Evolutionary conservation across 1,140 invertebrate genomes (phyloP), one percentile per base, ranked within the genome.

Genomic region (Lordiphosa stackelbergi): DNA sequence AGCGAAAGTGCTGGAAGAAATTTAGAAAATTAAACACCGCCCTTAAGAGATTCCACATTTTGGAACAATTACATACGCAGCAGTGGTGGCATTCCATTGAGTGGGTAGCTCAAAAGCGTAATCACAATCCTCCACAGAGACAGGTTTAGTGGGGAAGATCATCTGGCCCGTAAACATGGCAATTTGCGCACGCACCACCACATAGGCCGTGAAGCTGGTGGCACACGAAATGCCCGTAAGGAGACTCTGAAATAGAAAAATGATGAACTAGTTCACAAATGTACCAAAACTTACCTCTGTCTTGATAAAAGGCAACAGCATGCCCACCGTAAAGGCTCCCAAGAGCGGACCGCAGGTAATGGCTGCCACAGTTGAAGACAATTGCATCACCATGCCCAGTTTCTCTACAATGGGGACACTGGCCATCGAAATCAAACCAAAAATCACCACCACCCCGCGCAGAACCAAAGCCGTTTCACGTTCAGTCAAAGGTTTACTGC

Each of bases 291-390:
- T 0, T 24, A 85, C 93, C 54, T 90, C 90, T 5, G 90, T 90
- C 69, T 95, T 95, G 7, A 93, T 91, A 91, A 93, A 95, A 3
- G 94, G 95, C 73, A 95, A 90, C 34, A 93, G 88, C 91, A 96
- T 95, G 62, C 95, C 95, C 5, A 97, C 88, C 0, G 92, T 93
- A 81, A 97, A 97, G 10, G 96, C 90, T 1, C 95, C 95, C 43
- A 96, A 92, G 0, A 95, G 91, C 3, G 95, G 93, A 4, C 95
- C 95, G 12, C 94, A 93, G 6, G 95, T 92, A 47, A 96, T 94
- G 0, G 94, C 93, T 41, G 93, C 93, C 24, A 95, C 87, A 42
- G 93, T 93, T 10, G 93, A 91, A 0, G 94, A 94, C 24, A 95
- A 93, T 87, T 92, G 91, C 53, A 95, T 88, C 19, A 95, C 91